Evolutionary conservation across 2,797 vertebrate species (phyloP), one percentile per base, ranked within the genome.

Genomic region (Enteromius argenteus): DNA sequence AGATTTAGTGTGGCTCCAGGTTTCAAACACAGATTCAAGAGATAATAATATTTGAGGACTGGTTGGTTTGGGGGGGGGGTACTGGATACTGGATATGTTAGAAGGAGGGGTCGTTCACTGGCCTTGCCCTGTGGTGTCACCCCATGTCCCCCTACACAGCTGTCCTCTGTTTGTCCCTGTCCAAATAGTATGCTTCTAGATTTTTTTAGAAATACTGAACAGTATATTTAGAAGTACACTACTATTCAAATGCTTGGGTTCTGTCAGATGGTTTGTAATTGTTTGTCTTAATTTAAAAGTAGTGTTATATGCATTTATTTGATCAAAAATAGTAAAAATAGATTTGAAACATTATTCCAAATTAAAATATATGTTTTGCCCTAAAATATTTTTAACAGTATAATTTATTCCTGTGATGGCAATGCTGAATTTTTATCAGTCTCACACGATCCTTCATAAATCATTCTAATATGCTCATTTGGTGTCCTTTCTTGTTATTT

Each of bases 81-180:
- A 74, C 27, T 27, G 27, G 27, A 27, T 27, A 27, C 27, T 74
- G 58, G 56, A 85, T 80, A 69, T 32, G 10, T 27, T n/a, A 46
- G 69, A 8, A 73, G 74, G 15, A 37, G 73, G 62, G 35, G 74
- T 23, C 80, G 5, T 72, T 88, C 87, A 79, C 60, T 3, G 90
- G 13, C 89, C 71, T 91, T 90, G 79, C 81, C 62, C 77, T 85
- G 86, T 87, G 88, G 51, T 89, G 77, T 91, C 90, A 88, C 80
- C 80, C 15, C 7, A 73, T 92, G 89, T 93, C 90, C 73, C 85
- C 86, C 93, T 93, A 90, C 64, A 88, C 93, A 95, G 93, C 94
- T 94, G 93, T 92, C 91, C 90, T 64, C 87, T 88, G 86, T 86
- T 88, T 68, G 86, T 92, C 90, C 30, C 90, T 86, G 58, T 78